Base-by-base conservation (phyloP, 2,888 invertebrate genomes). In the Spilosoma lubricipeda region DNA sequence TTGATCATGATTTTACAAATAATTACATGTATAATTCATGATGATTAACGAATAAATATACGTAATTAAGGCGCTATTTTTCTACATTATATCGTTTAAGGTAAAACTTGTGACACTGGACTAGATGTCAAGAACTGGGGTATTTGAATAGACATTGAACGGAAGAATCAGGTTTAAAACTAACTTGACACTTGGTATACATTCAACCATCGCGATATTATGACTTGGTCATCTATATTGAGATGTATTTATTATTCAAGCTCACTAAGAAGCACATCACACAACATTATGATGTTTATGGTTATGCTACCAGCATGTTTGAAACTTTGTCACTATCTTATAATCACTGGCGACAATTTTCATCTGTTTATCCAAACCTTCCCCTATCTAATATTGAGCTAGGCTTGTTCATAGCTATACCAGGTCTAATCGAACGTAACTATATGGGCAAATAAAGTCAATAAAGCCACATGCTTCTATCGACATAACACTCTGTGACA, bases 1-100 rank as follows among this genome's bases (percentile, higher is more conserved):
- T 30, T 27, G 48, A 65, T 63, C 59, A 30, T 68, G 69, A 66
- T 71, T 77, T 83, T 83, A 81, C 80, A 77, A 81, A 86, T 91
- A 90, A 91, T 91, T 90, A 86, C 89, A 90, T 91, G 87, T 86
- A 85, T 90, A 89, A 91, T 91, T 90, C 90, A 91, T 90, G 85
- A 89, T 78, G 71, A 81, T 83, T 82, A 81, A 76, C 74, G 72
- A 75, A 84, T 82, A 84, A 81, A 81, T 79, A 77, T 85, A 77
- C 74, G 74, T 80, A 80, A 80, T 83, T 82, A 76, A 74, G 70
- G 67, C 73, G 74, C 74, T 83, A 82, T 85, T 77, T 80, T 71
- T 82, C 75, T 82, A 88, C 75, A 82, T 76, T 81, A 74, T 81
- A 75, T 65, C 84, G 77, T 67, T 73, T 77, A 80, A 76, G 83